Conservation (phyloP, 2,888 invertebrate genomes). For the Andrena minutula region DNA sequence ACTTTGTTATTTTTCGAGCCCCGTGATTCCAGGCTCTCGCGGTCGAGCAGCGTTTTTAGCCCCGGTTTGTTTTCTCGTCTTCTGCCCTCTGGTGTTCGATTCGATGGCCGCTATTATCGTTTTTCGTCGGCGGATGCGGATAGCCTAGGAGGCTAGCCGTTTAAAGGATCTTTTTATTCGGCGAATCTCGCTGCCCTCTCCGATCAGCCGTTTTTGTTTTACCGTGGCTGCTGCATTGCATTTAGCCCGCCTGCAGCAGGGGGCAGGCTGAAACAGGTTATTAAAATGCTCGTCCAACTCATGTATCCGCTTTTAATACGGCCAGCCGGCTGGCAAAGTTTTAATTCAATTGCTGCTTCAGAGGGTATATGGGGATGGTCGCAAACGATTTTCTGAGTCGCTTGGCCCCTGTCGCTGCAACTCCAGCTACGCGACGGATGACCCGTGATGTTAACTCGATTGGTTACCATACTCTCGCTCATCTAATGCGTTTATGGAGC, state of each 20-base stretch:
- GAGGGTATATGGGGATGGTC: constrained; percentile 35
- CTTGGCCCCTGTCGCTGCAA: constrained; percentile 55
- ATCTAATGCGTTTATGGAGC: constrained; percentile 61
- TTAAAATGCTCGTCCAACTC: constrained; percentile 64
- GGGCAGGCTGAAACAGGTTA: constrained; percentile 40
- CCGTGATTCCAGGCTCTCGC: neutral
- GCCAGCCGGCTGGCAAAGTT: constrained; percentile 61
- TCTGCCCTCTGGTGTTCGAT: neutral
- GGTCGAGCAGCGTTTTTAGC: neutral
- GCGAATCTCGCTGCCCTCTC: neutral
- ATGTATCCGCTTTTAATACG: constrained; percentile 58
- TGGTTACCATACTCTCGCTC: constrained; percentile 64
- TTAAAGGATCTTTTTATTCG: neutral
- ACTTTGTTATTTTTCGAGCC: constrained; percentile 34
- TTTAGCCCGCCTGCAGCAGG: constrained; percentile 6
- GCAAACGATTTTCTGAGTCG: constrained; percentile 35
- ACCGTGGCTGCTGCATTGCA: neutral
- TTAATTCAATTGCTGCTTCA: constrained; percentile 67
- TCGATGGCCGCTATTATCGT: neutral
- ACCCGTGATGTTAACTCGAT: constrained; percentile 70
- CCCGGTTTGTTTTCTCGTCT: neutral
- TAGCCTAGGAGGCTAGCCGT: neutral
- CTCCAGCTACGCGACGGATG: constrained; percentile 65
- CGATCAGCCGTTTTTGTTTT: neutral
- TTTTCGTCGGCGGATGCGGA: neutral